These are phyloP conservation scores for Dasyornis broadbenti DNA, from an alignment of 2,113 vertebrate genomes.

Conservation along the genomic window DNA sequence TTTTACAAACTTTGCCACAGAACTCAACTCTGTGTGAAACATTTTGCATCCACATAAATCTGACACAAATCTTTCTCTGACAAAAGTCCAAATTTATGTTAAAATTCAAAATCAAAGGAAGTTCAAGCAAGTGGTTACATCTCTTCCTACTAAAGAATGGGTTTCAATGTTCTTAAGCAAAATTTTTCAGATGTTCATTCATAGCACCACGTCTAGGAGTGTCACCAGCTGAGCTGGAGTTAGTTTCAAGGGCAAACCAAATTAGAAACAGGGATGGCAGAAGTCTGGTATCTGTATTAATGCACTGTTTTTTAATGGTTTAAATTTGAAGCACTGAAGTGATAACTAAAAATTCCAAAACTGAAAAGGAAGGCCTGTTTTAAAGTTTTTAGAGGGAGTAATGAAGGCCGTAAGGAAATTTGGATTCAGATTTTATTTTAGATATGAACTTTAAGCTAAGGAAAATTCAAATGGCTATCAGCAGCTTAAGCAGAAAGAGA, in stretches of 20 bases:
- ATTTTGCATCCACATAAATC: not conserved
- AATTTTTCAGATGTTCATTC: not conserved
- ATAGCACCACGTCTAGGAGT: rapidly evolving
- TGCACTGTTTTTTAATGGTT: not conserved
- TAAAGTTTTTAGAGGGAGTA: not conserved
- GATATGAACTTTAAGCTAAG: not conserved
- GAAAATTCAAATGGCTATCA: not conserved
- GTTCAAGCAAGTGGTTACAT: not conserved
- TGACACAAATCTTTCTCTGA: not conserved
- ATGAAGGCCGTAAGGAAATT: not conserved
- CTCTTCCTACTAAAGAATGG: not conserved
- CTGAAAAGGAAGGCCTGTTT: not conserved
- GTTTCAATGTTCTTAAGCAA: not conserved
- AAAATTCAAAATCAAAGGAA: not conserved
- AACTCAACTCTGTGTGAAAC: not conserved
- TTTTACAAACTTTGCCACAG: not conserved
- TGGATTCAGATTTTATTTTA: not conserved
- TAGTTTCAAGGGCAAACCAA: not conserved
- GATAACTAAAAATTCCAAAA: not conserved
- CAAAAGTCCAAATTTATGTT: not conserved
- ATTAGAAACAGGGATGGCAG: not conserved
- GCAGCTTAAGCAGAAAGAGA: not conserved
- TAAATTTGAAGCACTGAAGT: not conserved
- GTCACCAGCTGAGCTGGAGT: not conserved
- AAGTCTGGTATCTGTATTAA: not conserved